phyloP scores from a whole-genome alignment of 2,113 vertebrate genomes.

The Bujurquina vittata region DNA sequence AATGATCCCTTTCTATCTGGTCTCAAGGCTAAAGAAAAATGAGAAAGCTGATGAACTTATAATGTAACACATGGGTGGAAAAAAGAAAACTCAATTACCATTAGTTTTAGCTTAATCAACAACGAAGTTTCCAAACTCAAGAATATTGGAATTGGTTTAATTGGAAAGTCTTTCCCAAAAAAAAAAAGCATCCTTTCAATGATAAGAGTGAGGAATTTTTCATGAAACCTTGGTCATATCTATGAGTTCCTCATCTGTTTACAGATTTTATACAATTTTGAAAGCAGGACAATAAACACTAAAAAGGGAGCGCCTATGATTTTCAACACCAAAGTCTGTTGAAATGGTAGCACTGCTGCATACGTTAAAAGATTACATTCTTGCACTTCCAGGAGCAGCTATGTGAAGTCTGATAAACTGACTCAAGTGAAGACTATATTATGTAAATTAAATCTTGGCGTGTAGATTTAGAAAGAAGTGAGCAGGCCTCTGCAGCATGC shows the following conservation, averaged over 20 bases:
- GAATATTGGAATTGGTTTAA: neutral
- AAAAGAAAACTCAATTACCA: too few species aligned
- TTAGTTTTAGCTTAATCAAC: too few species aligned
- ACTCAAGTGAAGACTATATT: neutral
- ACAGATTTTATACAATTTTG: neutral
- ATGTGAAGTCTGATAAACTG: neutral
- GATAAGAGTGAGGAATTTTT: too few species aligned
- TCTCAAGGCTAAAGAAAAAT: neutral
- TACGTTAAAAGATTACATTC: neutral
- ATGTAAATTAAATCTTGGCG: neutral
- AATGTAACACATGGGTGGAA: too few species aligned
- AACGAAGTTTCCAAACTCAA: neutral
- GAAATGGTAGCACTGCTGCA: neutral
- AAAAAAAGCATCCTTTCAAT: too few species aligned
- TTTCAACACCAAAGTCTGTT: neutral
- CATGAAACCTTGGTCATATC: neutral
- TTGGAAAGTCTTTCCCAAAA: neutral
- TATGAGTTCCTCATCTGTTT: neutral
- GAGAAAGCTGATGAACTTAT: too few species aligned
- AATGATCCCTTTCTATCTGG: too few species aligned
- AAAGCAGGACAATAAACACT: neutral
- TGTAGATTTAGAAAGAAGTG: neutral
- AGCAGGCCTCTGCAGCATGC: neutral
- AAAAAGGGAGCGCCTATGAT: neutral
- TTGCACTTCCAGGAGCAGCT: neutral